These are phyloP conservation scores for Acromyrmex charruanus DNA, from an alignment of 1,140 invertebrate genomes.

Conservation along the genomic window DNA sequence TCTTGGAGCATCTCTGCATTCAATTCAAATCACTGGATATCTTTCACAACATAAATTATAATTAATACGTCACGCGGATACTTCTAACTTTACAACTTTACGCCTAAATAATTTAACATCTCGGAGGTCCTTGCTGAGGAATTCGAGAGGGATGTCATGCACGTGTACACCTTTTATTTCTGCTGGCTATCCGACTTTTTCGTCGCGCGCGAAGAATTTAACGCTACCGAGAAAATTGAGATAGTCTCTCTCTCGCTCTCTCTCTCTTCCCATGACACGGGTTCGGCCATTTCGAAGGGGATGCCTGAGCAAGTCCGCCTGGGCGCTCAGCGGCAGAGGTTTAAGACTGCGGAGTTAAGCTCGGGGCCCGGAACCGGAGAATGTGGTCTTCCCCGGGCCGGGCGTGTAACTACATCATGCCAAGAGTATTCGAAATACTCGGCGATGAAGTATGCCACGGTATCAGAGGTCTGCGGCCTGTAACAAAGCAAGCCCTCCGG, in stretches of 20 bases:
- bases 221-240: conserved; percentile 32
- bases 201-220: conserved; percentile 59
- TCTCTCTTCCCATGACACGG: not conserved
- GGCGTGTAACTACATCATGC: conserved; percentile 73
- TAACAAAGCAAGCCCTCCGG: conserved; percentile 78
- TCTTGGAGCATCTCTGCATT: not conserved
- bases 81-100: not conserved
- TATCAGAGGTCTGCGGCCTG: conserved; percentile 72
- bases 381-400: conserved; percentile 62
- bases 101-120: conserved; percentile 38
- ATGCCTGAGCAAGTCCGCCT: conserved; percentile 17
- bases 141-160: conserved; percentile 21
- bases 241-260: no score
- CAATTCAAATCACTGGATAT: not conserved
- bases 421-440: conserved; percentile 79
- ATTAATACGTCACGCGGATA: not conserved
- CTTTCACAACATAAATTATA: not conserved
- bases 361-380: conserved; percentile 62
- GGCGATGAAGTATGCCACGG: conserved; percentile 75
- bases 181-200: conserved; percentile 25
- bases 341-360: conserved; percentile 65
- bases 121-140: not conserved
- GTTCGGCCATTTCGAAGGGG: conserved; percentile 11
- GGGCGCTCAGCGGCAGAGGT: conserved; percentile 26
- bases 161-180: conserved; percentile 37